Base-by-base conservation (phyloP, 64 coral and sea anemone species). In the Pocillopora damicornis region DNA sequence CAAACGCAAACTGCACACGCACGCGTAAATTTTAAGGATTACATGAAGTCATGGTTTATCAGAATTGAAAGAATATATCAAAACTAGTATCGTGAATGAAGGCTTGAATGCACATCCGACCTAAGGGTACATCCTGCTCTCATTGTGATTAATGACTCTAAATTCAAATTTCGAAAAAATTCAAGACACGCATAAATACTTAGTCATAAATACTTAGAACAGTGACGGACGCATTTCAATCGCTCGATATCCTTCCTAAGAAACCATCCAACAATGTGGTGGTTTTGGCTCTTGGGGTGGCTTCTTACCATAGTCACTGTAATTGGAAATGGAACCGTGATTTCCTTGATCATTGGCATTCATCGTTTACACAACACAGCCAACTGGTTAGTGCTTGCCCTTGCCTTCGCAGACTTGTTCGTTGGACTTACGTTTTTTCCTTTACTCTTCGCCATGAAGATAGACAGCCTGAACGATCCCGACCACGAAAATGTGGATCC, bases 281-380 rank as follows among this genome's bases (percentile, higher is more conserved):
- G 86, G 86, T 88, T 63, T 37, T 88, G 86, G 86, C 45, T 78
- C 22, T 63, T 88, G 12, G 73, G 26, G 2, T 88, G 73, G 86
- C 13, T 77, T 5, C 58, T 88, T 11, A 76, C 75, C 20, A 59
- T 88, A 20, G 13, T 77, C 2, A 88, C 86, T 13, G 25, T 65
- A 42, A 0, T 88, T 77, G 86, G 86, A 66, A 88, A 88, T 13
- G 86, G 86, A 76, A 5, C 76, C 11, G 86, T 88, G 59, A 88
- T 76, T 76, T 78, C 11, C 30, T 36, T 88, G 26, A 88, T 88
- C 37, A n/a, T 88, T 25, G 42, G 57, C 9, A 62, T 34, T 76
- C 73, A 26, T 36, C 57, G 86, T 16, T n/a, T 88, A 15, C 86
- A 66, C 37, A 78, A 60, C 3, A 59, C 51, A 66, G 57, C 73